A percentile compares a stretch with the other conserved stretches of the same genome.
Evolutionary conservation across 2,888 invertebrate genomes (phyloP).

Genomic region (Megalurothrips usitatus): DNA sequence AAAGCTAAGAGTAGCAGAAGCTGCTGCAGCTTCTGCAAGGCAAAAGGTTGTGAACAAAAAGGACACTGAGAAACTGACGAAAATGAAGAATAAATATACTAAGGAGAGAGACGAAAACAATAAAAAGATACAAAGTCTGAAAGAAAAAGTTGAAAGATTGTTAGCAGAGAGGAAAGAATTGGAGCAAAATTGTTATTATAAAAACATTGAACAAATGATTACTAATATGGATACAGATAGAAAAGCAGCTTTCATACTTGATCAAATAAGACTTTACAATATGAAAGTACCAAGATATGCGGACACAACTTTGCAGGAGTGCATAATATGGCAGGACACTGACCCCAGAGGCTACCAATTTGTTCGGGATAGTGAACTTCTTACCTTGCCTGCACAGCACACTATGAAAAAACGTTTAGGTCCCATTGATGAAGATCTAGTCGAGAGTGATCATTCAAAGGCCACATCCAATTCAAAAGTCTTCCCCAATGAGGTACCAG

Average conservation of each 20-base stretch:
- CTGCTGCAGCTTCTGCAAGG: background rate
- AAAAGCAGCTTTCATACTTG: background rate
- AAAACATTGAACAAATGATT: background rate
- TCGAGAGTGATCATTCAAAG: background rate
- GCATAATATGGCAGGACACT: background rate
- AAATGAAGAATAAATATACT: background rate
- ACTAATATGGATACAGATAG: background rate
- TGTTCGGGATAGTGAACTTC: background rate
- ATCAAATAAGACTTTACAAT: background rate
- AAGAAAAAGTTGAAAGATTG: background rate
- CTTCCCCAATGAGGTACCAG: background rate
- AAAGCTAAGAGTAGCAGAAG: background rate
- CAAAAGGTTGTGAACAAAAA: background rate
- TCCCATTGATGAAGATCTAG: background rate
- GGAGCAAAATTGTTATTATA: background rate
- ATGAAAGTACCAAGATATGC: background rate
- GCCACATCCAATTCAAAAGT: background rate
- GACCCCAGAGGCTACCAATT: background rate
- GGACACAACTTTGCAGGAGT: background rate
- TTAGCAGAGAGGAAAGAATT: background rate
- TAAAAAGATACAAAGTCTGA: background rate
- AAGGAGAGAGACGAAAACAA: background rate
- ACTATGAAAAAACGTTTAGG: constrained; percentile 13
- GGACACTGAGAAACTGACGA: background rate
- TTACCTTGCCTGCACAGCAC: background rate